Conservation (phyloP, 2,888 invertebrate species). For the Philopedon plagiatum region DNA sequence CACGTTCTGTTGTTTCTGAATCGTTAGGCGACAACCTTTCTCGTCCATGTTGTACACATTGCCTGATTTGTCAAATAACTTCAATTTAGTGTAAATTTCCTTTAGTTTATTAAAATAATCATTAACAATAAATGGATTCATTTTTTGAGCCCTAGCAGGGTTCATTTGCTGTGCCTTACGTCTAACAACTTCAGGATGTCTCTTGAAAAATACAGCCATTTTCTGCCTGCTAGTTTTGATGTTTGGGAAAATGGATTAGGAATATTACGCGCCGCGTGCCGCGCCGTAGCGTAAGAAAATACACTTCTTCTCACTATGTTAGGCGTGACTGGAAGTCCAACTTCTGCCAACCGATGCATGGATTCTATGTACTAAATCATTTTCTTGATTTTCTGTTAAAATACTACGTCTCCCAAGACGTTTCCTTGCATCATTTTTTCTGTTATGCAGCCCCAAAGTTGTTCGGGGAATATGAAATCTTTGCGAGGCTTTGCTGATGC, state of each 20-base stretch:
- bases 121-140: constrained; percentile 51
- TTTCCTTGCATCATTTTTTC: constrained; percentile 35
- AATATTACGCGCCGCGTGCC: neutral
- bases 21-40: constrained; percentile 52
- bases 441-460: constrained; percentile 15
- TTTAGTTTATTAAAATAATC: constrained; percentile 56
- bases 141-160: constrained; percentile 57
- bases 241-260: neutral
- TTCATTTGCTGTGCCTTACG: constrained; percentile 56
- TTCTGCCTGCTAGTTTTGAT: constrained; percentile 10
- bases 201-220: constrained; percentile 8
- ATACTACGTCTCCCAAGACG: constrained; percentile 21
- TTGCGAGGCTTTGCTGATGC: constrained; percentile 12
- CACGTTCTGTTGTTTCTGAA: constrained; percentile 57
- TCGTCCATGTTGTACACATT: constrained; percentile 60
- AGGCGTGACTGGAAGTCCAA: constrained; percentile 1
- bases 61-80: constrained; percentile 54
- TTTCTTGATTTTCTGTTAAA: constrained; percentile 6
- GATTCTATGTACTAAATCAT: constrained; percentile 7
- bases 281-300: constrained; percentile 3
- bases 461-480: constrained; percentile 1
- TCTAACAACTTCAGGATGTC: constrained; percentile 6
- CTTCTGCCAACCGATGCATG: constrained; percentile 6
- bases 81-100: constrained; percentile 51
- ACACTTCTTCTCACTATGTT: constrained; percentile 8